Conservation (phyloP, 1,140 invertebrate genomes). For the Xylocopa sonorina region DNA sequence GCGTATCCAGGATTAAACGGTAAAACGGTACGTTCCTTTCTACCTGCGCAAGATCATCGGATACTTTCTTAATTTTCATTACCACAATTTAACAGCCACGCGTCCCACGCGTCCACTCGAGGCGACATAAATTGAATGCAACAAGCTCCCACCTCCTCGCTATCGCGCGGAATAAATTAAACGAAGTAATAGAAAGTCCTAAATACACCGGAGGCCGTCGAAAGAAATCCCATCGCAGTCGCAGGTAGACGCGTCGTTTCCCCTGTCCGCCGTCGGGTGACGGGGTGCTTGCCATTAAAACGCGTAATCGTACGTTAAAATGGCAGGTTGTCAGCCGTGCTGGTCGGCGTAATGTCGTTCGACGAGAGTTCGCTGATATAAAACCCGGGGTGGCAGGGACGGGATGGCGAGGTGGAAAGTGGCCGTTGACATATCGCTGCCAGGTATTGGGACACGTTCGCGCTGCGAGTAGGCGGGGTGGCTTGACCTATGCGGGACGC, state of each 20-base stretch:
- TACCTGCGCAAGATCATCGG: too few relatives aligned
- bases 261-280: not conserved
- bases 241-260: not conserved
- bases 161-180: not conserved
- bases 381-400: constrained; percentile 65
- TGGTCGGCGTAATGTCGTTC: constrained; percentile 50
- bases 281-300: too few relatives aligned
- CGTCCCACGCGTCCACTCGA: not conserved
- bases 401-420: constrained; percentile 74
- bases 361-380: constrained; percentile 62
- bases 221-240: not conserved
- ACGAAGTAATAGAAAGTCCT: not conserved
- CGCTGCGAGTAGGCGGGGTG: constrained; percentile 75
- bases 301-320: constrained; percentile 27
- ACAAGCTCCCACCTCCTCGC: too few relatives aligned
- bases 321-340: constrained; percentile 30
- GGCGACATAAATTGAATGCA: not conserved
- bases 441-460: constrained; percentile 76
- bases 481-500: constrained; percentile 79
- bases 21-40: too few relatives aligned
- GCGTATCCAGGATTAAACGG: too few relatives aligned
- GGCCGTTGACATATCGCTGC: constrained; percentile 78
- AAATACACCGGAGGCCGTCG: too few relatives aligned
- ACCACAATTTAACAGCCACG: not conserved
- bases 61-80: too few relatives aligned